Evolutionary conservation across 2,888 invertebrate species (phyloP), one percentile per base, ranked within the genome.

Genomic region (Chelonus formosanus): DNA sequence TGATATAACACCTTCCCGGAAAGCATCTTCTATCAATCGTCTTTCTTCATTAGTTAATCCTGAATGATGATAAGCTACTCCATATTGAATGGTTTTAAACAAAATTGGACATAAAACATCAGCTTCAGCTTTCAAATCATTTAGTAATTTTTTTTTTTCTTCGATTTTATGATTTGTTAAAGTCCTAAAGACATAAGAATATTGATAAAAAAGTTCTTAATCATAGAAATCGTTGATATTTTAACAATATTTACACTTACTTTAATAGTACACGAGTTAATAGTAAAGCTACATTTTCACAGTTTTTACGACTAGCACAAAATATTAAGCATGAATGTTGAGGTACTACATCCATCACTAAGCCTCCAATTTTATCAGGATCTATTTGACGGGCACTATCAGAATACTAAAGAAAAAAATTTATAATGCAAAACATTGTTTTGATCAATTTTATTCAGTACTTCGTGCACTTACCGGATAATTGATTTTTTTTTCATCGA

Each of bases 51-150:
- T 87, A 3, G 95, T 95, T 53, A 98, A 87, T 0, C 97, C 94
- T 10, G 94, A 93, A 86, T 98, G 98, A 84, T 98, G 98, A 86
- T 92, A 97, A 6, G 94, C 97, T 34, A 98, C 87, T 2, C 98
- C 98, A 85, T 86, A 92, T 34, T 89, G 89, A 62, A 94, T 88
- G 1, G 91, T 90, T 63, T 87, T 87, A 45, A 86, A 83, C 71
- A 97, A 85, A 1, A 90, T 88, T 0, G 89, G 88, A 76, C 91
- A 93, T 3, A 93, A 77, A 57, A 86, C 85, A 7, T 92, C 91
- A 48, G 6, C 50, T 80, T 94, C 94, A 32, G 85, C 85, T 48
- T 86, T 83, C 44, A 95, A 80, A 6, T 91, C 90, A 57, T 85
- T 83, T 70, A 89, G 84, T n/a, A 94, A 83, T 47, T 85, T 84